A percentile compares a stretch with the other conserved stretches of the same genome.
These are phyloP conservation scores for Drosophila tropicalis DNA, from an alignment of 1,140 invertebrate species.

Conservation along the genomic window DNA sequence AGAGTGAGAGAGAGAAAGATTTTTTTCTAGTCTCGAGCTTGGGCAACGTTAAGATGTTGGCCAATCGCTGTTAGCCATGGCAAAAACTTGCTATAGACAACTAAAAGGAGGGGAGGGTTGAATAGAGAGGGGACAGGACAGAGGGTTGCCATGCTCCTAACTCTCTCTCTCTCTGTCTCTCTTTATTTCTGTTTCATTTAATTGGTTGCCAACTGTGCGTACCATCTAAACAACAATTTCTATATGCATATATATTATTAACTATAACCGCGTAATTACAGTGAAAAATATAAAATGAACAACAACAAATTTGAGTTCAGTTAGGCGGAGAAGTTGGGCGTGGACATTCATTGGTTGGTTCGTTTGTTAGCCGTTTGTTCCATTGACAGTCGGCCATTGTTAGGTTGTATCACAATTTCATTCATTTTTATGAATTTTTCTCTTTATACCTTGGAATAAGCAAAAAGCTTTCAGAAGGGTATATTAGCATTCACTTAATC, in stretches of 20 bases:
- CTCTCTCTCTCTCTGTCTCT: background rate
- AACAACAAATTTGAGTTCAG: slow-evolving; percentile 17
- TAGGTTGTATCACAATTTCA: slow-evolving; percentile 9
- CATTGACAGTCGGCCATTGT: slow-evolving; percentile 22
- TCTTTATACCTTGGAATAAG: background rate
- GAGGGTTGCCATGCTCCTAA: background rate
- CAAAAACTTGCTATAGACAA: background rate
- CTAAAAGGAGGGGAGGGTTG: background rate
- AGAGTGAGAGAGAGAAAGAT: background rate
- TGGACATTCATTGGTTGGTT: background rate
- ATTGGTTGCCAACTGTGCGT: slow-evolving; percentile 20
- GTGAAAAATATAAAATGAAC: slow-evolving; percentile 2
- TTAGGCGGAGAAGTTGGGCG: slow-evolving; percentile 19
- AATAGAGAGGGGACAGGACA: background rate
- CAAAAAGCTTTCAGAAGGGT: background rate
- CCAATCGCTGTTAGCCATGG: slow-evolving; percentile 10
- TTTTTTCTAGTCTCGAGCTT: slow-evolving; percentile 3
- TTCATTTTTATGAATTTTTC: background rate
- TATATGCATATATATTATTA: slow-evolving; percentile 20
- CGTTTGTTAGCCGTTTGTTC: slow-evolving; percentile 4
- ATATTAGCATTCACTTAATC: background rate
- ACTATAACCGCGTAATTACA: slow-evolving; percentile 23
- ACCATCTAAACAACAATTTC: slow-evolving; percentile 12
- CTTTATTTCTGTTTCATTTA: slow-evolving; percentile 9
- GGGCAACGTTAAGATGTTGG: background rate